Conservation (phyloP, 1,140 invertebrate genomes). For the Trichoplusia ni region DNA sequence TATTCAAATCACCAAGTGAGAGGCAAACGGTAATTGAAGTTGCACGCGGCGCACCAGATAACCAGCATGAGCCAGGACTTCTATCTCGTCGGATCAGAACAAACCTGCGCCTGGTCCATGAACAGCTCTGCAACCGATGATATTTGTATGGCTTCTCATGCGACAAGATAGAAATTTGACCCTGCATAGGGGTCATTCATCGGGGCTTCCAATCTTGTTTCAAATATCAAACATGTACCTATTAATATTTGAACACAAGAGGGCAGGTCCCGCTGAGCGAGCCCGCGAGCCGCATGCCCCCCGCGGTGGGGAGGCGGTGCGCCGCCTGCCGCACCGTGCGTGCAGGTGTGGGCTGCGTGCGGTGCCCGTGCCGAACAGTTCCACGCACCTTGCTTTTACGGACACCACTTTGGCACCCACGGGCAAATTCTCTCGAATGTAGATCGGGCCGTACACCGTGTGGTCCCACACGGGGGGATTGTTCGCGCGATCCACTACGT, state of each 20-base stretch:
- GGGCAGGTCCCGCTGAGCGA: too few species aligned
- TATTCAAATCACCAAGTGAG: slow-evolving; percentile 69
- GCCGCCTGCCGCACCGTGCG: slow-evolving; percentile 71
- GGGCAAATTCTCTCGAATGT: slow-evolving; percentile 97
- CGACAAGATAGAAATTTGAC: neutral
- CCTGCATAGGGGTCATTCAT: neutral
- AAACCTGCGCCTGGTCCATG: neutral
- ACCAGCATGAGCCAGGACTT: neutral
- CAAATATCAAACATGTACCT: neutral
- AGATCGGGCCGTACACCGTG: slow-evolving; percentile 96
- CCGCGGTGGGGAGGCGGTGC: slow-evolving; percentile 11
- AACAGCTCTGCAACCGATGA: neutral
- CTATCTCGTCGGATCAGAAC: neutral
- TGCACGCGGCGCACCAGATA: slow-evolving; percentile 50
- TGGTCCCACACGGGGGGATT: slow-evolving; percentile 98
- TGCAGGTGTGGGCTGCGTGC: slow-evolving; percentile 82
- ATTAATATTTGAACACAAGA: neutral
- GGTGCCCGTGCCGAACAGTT: slow-evolving; percentile 81
- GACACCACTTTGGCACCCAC: slow-evolving; percentile 98
- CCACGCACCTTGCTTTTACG: slow-evolving; percentile 96
- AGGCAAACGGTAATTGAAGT: slow-evolving; percentile 63
- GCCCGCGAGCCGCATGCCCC: neutral
- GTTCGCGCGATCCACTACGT: slow-evolving; percentile 98
- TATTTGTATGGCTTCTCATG: neutral
- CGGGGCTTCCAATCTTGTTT: neutral